These are phyloP conservation scores for Oncorhynchus tshawytscha DNA, from an alignment of 2,113 vertebrate species.

Conservation along the genomic window DNA sequence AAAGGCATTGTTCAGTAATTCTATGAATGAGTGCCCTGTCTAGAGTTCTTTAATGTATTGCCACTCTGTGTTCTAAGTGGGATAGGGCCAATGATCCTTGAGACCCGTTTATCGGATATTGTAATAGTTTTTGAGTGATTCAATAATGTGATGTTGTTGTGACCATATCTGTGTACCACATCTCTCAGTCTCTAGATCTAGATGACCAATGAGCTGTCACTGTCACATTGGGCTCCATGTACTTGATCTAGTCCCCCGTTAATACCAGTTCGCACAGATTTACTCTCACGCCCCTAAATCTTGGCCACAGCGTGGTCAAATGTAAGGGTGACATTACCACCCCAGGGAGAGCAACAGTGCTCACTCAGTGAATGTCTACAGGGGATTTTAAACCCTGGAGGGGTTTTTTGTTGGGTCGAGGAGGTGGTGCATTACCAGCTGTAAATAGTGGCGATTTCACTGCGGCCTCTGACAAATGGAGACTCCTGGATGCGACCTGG, in stretches of 20 bases:
- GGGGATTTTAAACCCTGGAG: too few species aligned
- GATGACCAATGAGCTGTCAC: neutral
- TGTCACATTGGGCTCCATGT: neutral
- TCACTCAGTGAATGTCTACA: neutral
- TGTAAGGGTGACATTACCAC: neutral
- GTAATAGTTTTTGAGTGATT: too few species aligned
- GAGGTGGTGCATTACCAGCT: slow-evolving; percentile 3
- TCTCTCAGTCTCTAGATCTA: neutral
- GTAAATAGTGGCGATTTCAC: slow-evolving; percentile 22
- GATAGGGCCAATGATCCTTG: neutral
- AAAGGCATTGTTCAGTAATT: slow-evolving; percentile 43
- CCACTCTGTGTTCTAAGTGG: neutral
- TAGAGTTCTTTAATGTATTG: slow-evolving; percentile 15
- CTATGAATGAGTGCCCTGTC: slow-evolving; percentile 12
- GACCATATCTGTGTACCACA: neutral
- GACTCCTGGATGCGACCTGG: slow-evolving; percentile 5
- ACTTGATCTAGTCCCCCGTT: neutral
- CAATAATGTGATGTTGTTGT: neutral
- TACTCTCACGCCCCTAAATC: neutral
- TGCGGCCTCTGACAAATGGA: slow-evolving; percentile 21
- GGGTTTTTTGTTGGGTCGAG: neutral
- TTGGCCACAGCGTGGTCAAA: neutral
- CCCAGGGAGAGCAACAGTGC: neutral
- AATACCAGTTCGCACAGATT: neutral
- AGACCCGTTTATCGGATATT: too few species aligned